Percentiles rank a stretch among this genome's conserved stretches.
Conservation (phyloP, 2,888 invertebrate genomes). For the Stenurella melanura region DNA sequence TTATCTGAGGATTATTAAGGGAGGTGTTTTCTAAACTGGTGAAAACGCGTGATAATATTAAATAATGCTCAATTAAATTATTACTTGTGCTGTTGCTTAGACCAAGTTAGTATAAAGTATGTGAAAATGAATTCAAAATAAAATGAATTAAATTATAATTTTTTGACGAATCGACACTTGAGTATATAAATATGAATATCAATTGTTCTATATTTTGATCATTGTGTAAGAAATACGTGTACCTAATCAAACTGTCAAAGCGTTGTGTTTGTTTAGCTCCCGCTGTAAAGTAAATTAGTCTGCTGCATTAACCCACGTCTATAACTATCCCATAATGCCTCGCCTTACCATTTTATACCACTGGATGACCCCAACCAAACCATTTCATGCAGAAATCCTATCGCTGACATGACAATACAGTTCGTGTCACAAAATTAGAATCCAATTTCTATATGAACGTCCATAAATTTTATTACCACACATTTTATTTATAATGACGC, state of each 20-base stretch:
- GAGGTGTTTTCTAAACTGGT: too few species aligned
- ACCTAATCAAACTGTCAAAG: too few species aligned
- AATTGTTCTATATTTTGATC: too few species aligned
- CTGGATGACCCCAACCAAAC: conserved; percentile 44
- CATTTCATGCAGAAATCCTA: conserved; percentile 65
- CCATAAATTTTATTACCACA: conserved; percentile 24
- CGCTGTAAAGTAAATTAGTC: conserved; percentile 16
- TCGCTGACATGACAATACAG: conserved; percentile 58
- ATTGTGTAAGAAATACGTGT: too few species aligned
- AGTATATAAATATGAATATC: not conserved
- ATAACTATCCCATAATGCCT: conserved; percentile 55
- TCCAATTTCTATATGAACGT: conserved; percentile 33
- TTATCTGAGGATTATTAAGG: too few species aligned
- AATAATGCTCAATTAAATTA: too few species aligned
- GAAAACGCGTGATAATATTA: too few species aligned
- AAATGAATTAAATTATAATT: too few species aligned
- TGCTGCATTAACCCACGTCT: conserved; percentile 46
- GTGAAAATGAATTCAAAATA: not conserved
- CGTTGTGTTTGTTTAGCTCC: not conserved
- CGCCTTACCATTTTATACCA: conserved; percentile 54
- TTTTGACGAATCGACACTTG: too few species aligned
- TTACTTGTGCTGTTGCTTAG: too few species aligned
- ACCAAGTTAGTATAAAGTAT: too few species aligned
- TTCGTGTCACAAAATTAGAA: conserved; percentile 39
- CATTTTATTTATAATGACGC: conserved; percentile 7